Evolutionary conservation across 2,888 invertebrate species (phyloP).

Genomic region (Chouioia cunea): DNA sequence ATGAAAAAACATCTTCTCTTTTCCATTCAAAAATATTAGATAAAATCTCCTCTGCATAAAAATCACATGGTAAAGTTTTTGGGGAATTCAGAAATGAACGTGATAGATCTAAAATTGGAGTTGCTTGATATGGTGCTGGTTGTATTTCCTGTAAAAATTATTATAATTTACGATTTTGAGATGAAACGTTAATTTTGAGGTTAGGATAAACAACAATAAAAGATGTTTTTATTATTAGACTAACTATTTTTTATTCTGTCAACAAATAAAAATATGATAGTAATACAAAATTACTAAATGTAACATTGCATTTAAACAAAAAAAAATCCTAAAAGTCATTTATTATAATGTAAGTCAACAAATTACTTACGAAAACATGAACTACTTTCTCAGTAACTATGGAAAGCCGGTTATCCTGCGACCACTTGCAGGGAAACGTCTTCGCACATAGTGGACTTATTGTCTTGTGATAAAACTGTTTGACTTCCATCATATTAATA

Average conservation of each 20-base stretch:
- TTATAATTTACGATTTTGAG: neutral
- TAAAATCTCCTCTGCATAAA: constrained; percentile 49
- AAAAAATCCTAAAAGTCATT: neutral
- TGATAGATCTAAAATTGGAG: constrained; percentile 55
- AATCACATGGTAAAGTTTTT: constrained; percentile 53
- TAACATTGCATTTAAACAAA: neutral
- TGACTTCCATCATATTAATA: constrained; percentile 32
- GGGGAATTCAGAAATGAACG: constrained; percentile 61
- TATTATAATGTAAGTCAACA: neutral
- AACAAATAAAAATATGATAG: constrained; percentile 22
- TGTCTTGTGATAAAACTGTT: constrained; percentile 53
- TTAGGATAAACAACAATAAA: neutral
- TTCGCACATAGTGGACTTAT: constrained; percentile 56
- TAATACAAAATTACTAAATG: neutral
- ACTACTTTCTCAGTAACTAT: constrained; percentile 63
- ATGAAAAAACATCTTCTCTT: constrained; percentile 56
- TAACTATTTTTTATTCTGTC: too few species aligned
- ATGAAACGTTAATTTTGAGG: neutral
- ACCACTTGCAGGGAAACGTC: constrained; percentile 63
- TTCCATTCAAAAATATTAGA: constrained; percentile 53
- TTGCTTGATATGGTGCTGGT: constrained; percentile 58
- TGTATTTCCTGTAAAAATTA: constrained; percentile 57
- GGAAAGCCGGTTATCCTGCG: constrained; percentile 64
- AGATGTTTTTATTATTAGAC: neutral
- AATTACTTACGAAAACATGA: constrained; percentile 63